A percentile compares a stretch with the other conserved stretches of the same genome.
Conservation (phyloP, 2,113 vertebrate genomes). For the Barbus barbus region DNA sequence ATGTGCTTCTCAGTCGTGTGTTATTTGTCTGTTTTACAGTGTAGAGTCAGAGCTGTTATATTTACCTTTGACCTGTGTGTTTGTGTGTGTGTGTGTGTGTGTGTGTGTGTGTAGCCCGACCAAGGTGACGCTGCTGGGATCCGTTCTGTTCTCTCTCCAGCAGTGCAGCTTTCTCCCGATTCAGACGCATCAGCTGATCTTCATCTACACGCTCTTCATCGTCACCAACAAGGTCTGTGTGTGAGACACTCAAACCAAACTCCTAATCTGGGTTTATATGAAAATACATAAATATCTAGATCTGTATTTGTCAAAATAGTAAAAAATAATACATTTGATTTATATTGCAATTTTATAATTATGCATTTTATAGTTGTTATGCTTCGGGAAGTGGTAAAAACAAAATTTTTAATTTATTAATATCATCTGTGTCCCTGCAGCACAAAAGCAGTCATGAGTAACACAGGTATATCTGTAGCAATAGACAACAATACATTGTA, state of each 20-base stretch:
- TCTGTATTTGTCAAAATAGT: too few species aligned
- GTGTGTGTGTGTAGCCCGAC: conserved; percentile 78
- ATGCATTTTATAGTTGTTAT: too few species aligned
- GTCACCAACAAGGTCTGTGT: conserved; percentile 85
- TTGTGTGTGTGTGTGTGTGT: too few species aligned
- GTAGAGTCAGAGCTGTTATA: not conserved
- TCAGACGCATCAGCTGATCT: conserved; percentile 85
- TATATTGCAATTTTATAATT: too few species aligned
- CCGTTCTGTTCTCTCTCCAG: conserved; percentile 91
- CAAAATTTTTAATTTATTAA: too few species aligned
- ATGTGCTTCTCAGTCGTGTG: not conserved
- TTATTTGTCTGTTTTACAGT: not conserved
- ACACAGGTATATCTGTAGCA: too few species aligned
- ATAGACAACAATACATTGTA: too few species aligned
- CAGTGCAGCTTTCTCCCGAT: conserved; percentile 80
- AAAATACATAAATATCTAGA: not conserved
- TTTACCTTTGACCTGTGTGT: not conserved
- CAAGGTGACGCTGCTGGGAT: conserved; percentile 89
- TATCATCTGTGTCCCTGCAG: too few species aligned
- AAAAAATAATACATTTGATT: too few species aligned
- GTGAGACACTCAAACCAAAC: not conserved
- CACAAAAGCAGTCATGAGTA: too few species aligned
- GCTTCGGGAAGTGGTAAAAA: too few species aligned
- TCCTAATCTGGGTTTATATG: too few species aligned
- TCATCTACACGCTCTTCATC: conserved; percentile 87